Percentiles rank a stretch among this genome's conserved stretches.
These are phyloP conservation scores for Sebastes iracundus DNA, from an alignment of 2,797 vertebrate species.

Conservation along the genomic window DNA sequence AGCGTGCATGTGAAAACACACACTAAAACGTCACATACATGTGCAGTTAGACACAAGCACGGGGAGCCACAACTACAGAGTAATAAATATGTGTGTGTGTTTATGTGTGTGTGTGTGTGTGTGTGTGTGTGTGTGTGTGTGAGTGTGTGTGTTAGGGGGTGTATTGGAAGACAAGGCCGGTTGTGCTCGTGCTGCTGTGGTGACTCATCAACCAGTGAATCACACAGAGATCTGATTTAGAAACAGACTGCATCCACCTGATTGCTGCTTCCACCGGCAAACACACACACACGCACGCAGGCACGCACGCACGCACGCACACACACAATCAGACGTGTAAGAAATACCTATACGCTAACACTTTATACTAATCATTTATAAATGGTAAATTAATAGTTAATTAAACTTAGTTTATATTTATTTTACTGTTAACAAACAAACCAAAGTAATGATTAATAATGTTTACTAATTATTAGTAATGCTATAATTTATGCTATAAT, in stretches of 20 bases:
- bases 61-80: conserved; percentile 8
- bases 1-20: background rate
- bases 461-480: too few relatives aligned
- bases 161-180: conserved; percentile 32
- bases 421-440: too few relatives aligned
- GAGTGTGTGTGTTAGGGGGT: background rate
- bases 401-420: too few relatives aligned
- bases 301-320: background rate
- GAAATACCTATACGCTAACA: background rate
- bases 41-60: conserved; percentile 28
- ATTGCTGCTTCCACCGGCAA: conserved; percentile 30
- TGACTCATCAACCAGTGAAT: conserved; percentile 76
- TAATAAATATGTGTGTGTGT: conserved; percentile 7
- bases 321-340: background rate
- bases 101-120: conserved; percentile 6
- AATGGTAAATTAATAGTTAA: too few relatives aligned
- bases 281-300: conserved; percentile 15
- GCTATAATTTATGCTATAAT: too few relatives aligned
- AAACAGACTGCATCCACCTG: conserved; percentile 65
- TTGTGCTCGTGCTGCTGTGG: conserved; percentile 58
- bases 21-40: background rate
- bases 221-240: conserved; percentile 67
- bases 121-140: conserved; percentile 3
- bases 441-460: too few relatives aligned
- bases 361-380: too few relatives aligned